A percentile compares a stretch with the other conserved stretches of the same genome.
Evolutionary conservation across 2,113 vertebrate species (phyloP).

Genomic region (Tricholaema leucomelas): DNA sequence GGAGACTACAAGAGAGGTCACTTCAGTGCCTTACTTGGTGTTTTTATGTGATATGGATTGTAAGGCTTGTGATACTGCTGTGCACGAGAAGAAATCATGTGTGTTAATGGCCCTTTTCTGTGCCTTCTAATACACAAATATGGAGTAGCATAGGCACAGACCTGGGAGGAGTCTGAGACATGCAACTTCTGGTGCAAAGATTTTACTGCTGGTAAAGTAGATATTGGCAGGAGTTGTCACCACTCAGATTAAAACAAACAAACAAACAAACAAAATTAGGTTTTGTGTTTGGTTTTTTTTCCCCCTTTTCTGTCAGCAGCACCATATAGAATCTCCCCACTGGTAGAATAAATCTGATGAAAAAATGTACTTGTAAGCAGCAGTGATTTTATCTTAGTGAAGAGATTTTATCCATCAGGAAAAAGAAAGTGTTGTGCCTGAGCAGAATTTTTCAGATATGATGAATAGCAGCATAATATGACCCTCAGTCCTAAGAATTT

Average conservation of each 20-base stretch:
- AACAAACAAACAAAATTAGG: too few species aligned
- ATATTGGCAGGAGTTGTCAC: not conserved
- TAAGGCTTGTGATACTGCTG: not conserved
- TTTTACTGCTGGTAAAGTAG: not conserved
- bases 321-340: not conserved
- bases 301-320: not conserved
- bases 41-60: not conserved
- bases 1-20: not conserved
- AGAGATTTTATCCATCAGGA: slow-evolving; percentile 40
- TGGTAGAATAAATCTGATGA: slow-evolving; percentile 49
- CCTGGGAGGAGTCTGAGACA: not conserved
- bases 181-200: not conserved
- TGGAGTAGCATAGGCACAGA: not conserved
- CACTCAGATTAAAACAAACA: not conserved
- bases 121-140: not conserved
- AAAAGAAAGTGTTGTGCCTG: not conserved
- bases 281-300: too few species aligned
- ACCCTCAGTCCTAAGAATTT: slow-evolving; percentile 22
- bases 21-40: not conserved
- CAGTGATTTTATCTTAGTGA: slow-evolving; percentile 25
- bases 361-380: slow-evolving; percentile 50
- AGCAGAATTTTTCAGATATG: slow-evolving; percentile 46
- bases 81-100: not conserved
- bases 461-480: slow-evolving; percentile 4
- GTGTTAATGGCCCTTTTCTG: not conserved